Evolutionary conservation across 2,888 invertebrate genomes (phyloP).

Genomic region (Periphyllus acericola): DNA sequence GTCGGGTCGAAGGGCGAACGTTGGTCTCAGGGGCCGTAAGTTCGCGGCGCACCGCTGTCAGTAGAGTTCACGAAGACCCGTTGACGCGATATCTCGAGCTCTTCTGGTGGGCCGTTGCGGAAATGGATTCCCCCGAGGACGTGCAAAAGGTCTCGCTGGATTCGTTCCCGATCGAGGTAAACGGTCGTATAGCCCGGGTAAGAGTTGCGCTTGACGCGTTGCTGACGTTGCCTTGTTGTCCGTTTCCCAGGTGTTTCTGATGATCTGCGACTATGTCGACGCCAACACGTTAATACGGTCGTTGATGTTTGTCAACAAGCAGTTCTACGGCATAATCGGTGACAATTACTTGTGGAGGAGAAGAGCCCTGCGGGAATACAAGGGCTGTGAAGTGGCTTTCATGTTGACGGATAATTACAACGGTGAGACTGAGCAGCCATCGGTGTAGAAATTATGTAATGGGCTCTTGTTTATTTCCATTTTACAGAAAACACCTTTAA

Average conservation of each 20-base stretch:
- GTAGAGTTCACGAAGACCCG: too few relatives aligned
- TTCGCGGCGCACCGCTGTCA: too few relatives aligned
- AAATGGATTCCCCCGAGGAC: not conserved
- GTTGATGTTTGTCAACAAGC: conserved; percentile 36
- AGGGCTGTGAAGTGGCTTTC: conserved; percentile 17
- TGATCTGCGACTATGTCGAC: conserved; percentile 33
- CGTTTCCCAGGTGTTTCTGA: conserved; percentile 21
- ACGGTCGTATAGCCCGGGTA: too few relatives aligned
- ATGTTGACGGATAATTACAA: conserved; percentile 6
- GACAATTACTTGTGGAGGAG: conserved; percentile 45
- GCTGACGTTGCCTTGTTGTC: too few relatives aligned
- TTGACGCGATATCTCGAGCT: not conserved
- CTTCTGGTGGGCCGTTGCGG: not conserved
- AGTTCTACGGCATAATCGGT: conserved; percentile 34
- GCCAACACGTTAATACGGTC: conserved; percentile 35
- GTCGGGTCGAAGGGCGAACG: too few relatives aligned
- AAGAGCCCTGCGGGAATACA: not conserved
- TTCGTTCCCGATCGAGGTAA: conserved; percentile 49
- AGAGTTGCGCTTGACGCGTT: too few relatives aligned
- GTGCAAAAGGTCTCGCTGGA: conserved; percentile 1
- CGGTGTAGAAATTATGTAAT: not conserved
- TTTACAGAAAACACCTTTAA: conserved; percentile 40
- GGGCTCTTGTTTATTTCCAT: not conserved
- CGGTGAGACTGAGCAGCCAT: not conserved
- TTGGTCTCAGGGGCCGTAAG: too few relatives aligned